phyloP scores from a whole-genome alignment of 2,888 invertebrate genomes.

The Eupithecia tripunctaria region DNA sequence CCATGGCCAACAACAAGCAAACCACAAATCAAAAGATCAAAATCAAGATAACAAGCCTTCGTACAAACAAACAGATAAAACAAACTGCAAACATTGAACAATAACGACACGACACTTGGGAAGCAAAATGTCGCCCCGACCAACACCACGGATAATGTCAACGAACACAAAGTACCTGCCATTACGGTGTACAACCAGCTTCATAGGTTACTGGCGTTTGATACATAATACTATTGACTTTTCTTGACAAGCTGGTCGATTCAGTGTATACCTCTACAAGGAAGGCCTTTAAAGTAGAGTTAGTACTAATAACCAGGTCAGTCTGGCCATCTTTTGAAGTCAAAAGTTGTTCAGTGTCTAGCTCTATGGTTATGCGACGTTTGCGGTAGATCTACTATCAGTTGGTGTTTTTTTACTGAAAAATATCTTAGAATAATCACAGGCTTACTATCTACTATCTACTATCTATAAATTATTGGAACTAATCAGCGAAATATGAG shows the following conservation, averaged over 20 bases:
- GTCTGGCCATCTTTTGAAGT: too few species aligned
- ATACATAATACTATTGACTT: not conserved
- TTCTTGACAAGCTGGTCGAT: not conserved
- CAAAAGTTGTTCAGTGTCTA: too few species aligned
- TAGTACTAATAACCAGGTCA: too few species aligned
- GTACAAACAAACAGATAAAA: slow-evolving; percentile 53
- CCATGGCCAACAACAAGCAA: not conserved
- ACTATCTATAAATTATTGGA: not conserved
- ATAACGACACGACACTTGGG: slow-evolving; percentile 58
- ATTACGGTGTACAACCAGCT: slow-evolving; percentile 17
- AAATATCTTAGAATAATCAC: not conserved
- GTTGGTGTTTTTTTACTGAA: too few species aligned
- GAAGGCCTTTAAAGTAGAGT: too few species aligned
- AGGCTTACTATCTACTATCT: not conserved
- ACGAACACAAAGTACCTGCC: slow-evolving; percentile 42
- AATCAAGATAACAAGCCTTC: slow-evolving; percentile 37
- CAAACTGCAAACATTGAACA: slow-evolving; percentile 57
- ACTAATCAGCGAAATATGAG: not conserved
- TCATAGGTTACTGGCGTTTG: not conserved
- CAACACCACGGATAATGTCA: slow-evolving; percentile 52
- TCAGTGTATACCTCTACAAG: too few species aligned
- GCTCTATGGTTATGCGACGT: too few species aligned
- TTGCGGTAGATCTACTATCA: too few species aligned
- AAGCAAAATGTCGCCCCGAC: slow-evolving; percentile 54
- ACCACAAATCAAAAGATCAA: slow-evolving; percentile 30